Conservation (phyloP, 2,113 vertebrate genomes). For the Nothoprocta perdicaria region DNA sequence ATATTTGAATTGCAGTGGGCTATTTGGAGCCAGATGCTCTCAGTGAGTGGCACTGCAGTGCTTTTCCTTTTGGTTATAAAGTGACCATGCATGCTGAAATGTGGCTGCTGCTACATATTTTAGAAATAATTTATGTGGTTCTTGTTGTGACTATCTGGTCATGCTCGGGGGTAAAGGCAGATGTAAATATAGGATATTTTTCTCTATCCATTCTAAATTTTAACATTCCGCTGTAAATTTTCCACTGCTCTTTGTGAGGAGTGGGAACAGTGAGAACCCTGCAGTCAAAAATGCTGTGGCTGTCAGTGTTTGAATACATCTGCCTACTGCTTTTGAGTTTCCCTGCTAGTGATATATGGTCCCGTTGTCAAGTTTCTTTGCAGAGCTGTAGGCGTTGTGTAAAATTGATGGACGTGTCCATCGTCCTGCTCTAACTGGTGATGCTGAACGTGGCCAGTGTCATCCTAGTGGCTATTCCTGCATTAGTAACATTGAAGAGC, state of each 20-base stretch:
- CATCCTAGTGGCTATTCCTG: neutral
- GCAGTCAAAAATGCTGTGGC: neutral
- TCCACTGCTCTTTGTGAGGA: neutral
- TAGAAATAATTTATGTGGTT: neutral
- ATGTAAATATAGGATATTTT: conserved; percentile 16
- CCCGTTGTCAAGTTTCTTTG: neutral
- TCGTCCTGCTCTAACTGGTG: neutral
- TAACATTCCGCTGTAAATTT: neutral
- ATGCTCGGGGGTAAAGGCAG: conserved; percentile 17
- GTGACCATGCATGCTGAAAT: neutral
- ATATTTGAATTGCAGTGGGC: neutral
- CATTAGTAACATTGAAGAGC: neutral
- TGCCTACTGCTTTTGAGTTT: neutral
- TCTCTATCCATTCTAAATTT: neutral
- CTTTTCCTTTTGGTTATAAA: neutral
- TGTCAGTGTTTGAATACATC: neutral
- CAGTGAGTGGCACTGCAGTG: neutral
- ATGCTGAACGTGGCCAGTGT: neutral
- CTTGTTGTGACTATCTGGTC: conserved; percentile 7
- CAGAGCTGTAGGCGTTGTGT: neutral
- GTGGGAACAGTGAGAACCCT: conserved; percentile 5
- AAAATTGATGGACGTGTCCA: neutral
- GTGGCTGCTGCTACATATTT: neutral
- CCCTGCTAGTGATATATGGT: neutral
- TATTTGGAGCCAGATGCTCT: neutral